Evolutionary conservation across 2,113 vertebrate species (phyloP), one percentile per base, ranked within the genome.

Genomic region (Melozone crissalis): DNA sequence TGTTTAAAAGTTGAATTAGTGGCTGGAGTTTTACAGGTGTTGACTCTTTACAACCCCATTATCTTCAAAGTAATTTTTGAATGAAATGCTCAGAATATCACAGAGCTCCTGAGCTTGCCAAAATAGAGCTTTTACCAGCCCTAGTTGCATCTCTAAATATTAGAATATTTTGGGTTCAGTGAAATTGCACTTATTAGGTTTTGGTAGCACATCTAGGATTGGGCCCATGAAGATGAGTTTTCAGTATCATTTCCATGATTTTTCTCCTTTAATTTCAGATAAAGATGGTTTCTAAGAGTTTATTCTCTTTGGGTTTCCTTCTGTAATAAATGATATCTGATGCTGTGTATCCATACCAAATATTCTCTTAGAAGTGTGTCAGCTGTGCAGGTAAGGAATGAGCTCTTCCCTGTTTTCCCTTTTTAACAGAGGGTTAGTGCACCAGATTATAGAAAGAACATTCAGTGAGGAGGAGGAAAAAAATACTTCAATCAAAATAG

Each of bases 391-490:
- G 49, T 28, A 71, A 87, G 68, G 90, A 94, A 81, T 89, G 31
- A 39, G 13, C 35, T 71, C 19, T 87, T 67, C 43, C 20, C 14
- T 44, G 12, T 74, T 94, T 92, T 72, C 31, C 15, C 26, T 84
- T 90, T 96, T 78, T 78, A 84, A 47, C 14, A 58, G 78, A 67
- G 33, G 22, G 30, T 57, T 65, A 21, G 19, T 71, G 14, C 86
- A 9, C 20, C 43, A 55, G 30, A 19, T 79, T 62, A 44, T 21
- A 37, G 26, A 51, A 78, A 86, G 39, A 61, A 37, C 21, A 39
- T 90, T 89, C 79, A 87, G 41, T 49, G 43, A 82, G 35, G n/a
- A 89, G 47, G 28, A 87, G 57, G 52, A 37, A 91, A 89, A 89
- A 94, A 63, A 74, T 23, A 41, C 47, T 71, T 78, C 47, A 86